Conservation (phyloP, 2,113 vertebrate species). For the Myanophis thanlyinensis region DNA sequence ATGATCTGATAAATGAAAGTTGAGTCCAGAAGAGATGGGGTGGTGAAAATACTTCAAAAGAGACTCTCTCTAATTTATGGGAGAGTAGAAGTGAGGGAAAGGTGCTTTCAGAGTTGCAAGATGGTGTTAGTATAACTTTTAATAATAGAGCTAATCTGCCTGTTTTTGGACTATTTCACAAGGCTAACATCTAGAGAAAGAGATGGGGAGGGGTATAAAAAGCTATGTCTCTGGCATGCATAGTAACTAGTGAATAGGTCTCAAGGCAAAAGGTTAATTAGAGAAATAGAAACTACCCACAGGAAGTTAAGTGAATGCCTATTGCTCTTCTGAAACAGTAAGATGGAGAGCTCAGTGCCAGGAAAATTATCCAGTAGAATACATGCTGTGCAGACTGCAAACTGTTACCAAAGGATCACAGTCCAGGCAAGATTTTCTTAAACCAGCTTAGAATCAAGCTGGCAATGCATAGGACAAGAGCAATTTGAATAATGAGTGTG, state of each 20-base stretch:
- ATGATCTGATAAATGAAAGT: not conserved
- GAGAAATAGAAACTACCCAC: not conserved
- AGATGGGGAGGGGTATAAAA: not conserved
- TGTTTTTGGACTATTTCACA: not conserved
- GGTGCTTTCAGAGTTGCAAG: not conserved
- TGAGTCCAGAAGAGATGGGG: not conserved
- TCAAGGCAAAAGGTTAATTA: not conserved
- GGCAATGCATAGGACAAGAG: not conserved
- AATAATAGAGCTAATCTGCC: not conserved
- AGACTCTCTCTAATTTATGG: not conserved
- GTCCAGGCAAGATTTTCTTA: not conserved
- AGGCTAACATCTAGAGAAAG: not conserved
- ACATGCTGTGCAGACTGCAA: not conserved
- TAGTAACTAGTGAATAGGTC: not conserved
- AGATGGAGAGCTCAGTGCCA: not conserved
- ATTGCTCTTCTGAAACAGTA: not conserved
- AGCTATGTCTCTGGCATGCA: not conserved
- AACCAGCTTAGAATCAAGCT: not conserved
- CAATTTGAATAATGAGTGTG: not conserved
- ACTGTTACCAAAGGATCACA: not conserved
- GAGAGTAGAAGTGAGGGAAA: not conserved
- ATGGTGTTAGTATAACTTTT: not conserved
- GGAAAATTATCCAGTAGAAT: not conserved
- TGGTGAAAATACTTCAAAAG: not conserved
- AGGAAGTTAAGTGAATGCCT: not conserved